Percentiles rank a stretch among this genome's conserved stretches.
Evolutionary conservation across 2,888 invertebrate species (phyloP).

Genomic region (Oligia strigilis): DNA sequence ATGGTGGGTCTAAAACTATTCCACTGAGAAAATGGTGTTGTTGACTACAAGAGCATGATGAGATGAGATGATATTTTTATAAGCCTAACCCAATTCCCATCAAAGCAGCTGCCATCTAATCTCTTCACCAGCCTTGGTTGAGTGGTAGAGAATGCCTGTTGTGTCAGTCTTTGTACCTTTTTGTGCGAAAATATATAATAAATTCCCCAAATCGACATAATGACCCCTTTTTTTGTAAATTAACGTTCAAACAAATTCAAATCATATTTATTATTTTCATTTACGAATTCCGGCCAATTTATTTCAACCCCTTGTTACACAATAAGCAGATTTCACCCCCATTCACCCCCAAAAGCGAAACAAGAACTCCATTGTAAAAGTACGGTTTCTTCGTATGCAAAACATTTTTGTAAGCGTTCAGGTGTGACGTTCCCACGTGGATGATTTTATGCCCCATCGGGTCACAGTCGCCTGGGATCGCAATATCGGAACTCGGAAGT

Average conservation of each 20-base stretch:
- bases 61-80: background rate
- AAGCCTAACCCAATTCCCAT: background rate
- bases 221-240: slow-evolving; percentile 10
- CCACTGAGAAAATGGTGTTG: too few relatives aligned
- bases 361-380: slow-evolving; percentile 49
- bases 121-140: too few relatives aligned
- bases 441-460: slow-evolving; percentile 67
- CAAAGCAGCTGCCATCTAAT: too few relatives aligned
- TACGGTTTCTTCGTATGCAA: slow-evolving; percentile 58
- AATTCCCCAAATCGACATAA: slow-evolving; percentile 4
- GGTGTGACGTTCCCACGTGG: slow-evolving; percentile 63
- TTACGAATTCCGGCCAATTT: slow-evolving; percentile 57
- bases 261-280: slow-evolving; percentile 31
- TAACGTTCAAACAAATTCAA: slow-evolving; percentile 34
- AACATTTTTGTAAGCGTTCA: slow-evolving; percentile 65
- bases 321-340: slow-evolving; percentile 37
- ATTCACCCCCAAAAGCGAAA: slow-evolving; percentile 51
- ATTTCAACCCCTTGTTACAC: slow-evolving; percentile 39
- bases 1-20: too few relatives aligned
- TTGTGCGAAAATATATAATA: too few relatives aligned
- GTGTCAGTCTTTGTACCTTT: too few relatives aligned
- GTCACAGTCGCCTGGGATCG: slow-evolving; percentile 55
- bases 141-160: too few relatives aligned
- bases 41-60: too few relatives aligned
- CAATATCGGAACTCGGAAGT: slow-evolving; percentile 55